phyloP scores from a whole-genome alignment of 2,113 vertebrate genomes.

The Pyrgilauda ruficollis region DNA sequence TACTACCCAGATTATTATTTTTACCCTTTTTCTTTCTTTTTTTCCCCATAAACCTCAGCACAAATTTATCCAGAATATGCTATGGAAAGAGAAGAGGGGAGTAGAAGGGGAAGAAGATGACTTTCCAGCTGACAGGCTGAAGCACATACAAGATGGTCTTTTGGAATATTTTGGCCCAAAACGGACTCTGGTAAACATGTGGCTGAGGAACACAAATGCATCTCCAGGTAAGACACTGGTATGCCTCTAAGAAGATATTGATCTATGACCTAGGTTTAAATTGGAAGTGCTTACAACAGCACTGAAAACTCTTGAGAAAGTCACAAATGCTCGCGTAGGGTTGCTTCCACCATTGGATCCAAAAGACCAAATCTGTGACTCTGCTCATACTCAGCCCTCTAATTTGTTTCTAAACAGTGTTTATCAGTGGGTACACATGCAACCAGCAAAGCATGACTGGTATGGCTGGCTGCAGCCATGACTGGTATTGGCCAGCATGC shows the following conservation, averaged over 20 bases:
- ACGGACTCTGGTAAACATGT: not conserved
- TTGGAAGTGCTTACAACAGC: not conserved
- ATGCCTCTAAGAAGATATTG: not conserved
- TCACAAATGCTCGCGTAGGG: not conserved
- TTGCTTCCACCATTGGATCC: not conserved
- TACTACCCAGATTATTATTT: not conserved
- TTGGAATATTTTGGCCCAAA: not conserved
- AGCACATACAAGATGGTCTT: not conserved
- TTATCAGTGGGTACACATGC: not conserved
- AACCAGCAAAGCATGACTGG: not conserved
- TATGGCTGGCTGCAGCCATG: not conserved
- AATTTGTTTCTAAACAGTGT: slow-evolving; percentile 12
- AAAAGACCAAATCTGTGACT: slow-evolving; percentile 10
- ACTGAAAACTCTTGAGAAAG: slow-evolving; percentile 8
- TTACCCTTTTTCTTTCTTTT: not conserved
- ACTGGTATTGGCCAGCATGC: not conserved
- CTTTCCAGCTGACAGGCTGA: not conserved
- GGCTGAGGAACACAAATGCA: not conserved
- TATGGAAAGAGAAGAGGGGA: not conserved
- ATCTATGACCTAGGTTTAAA: not conserved
- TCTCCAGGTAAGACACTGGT: not conserved
- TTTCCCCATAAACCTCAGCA: not conserved
- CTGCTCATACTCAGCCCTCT: not conserved
- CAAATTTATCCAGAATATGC: not conserved
- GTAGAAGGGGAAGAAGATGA: not conserved